Evolutionary conservation across 2,888 invertebrate species (phyloP).

Genomic region (Melinaea marsaeus): DNA sequence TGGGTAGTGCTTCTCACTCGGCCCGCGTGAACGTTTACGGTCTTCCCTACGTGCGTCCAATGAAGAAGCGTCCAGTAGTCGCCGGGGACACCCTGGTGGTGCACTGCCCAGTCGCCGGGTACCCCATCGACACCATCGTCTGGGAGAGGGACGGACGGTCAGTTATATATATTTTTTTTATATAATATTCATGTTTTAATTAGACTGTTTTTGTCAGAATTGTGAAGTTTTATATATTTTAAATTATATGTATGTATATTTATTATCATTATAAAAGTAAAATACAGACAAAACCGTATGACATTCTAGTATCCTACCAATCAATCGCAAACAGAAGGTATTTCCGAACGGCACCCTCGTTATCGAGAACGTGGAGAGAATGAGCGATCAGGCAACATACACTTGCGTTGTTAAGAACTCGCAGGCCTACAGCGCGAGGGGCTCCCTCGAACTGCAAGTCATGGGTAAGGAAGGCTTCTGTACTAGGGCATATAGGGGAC

Average conservation of each 20-base stretch:
- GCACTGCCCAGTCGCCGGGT: constrained; percentile 96
- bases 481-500: not conserved
- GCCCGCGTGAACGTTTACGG: constrained; percentile 94
- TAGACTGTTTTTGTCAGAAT: too few species aligned
- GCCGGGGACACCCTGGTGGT: constrained; percentile 93
- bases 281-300: too few species aligned
- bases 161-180: constrained; percentile 5
- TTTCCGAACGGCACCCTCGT: constrained; percentile 95
- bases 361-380: constrained; percentile 94
- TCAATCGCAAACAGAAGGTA: constrained; percentile 96
- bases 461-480: constrained; percentile 87
- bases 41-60: constrained; percentile 91
- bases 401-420: constrained; percentile 95
- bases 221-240: too few species aligned
- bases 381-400: constrained; percentile 95
- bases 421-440: constrained; percentile 92
- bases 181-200: too few species aligned
- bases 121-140: constrained; percentile 95
- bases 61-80: constrained; percentile 95
- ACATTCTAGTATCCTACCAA: constrained; percentile 84
- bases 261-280: too few species aligned
- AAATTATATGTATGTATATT: too few species aligned
- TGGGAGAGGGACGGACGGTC: constrained; percentile 91
- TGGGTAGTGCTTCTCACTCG: constrained; percentile 90
- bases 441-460: constrained; percentile 94